Conservation (phyloP, 2,888 invertebrate species). For the Drosophila austrosaltans region DNA sequence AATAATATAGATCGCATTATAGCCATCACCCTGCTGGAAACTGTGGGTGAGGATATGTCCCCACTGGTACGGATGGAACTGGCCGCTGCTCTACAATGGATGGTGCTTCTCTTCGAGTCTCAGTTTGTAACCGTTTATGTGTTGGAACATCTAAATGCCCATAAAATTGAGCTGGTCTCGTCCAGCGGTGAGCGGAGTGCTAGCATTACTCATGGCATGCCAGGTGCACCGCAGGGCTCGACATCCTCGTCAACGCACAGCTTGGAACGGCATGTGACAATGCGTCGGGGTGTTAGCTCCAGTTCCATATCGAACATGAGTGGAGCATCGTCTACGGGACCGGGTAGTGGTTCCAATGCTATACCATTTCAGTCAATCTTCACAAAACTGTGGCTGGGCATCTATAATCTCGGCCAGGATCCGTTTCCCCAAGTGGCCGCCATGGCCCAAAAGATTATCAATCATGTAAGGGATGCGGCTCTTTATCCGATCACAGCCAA, state of each 20-base stretch:
- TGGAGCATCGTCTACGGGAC: constrained; percentile 18
- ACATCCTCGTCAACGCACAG: constrained; percentile 81
- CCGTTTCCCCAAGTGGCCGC: constrained; percentile 93
- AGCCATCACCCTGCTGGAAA: constrained; percentile 92
- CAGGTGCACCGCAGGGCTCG: constrained; percentile 18
- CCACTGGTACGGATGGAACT: constrained; percentile 94
- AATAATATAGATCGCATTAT: constrained; percentile 97
- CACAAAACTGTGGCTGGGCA: constrained; percentile 93
- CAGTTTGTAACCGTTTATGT: constrained; percentile 92
- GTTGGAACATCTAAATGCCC: constrained; percentile 84
- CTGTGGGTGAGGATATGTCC: constrained; percentile 92
- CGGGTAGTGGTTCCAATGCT: constrained; percentile 43
- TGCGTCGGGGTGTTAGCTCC: constrained; percentile 88
- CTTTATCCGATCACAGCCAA: constrained; percentile 82
- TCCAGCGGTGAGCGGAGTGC: constrained; percentile 70
- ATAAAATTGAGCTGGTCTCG: constrained; percentile 48
- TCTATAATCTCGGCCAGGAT: constrained; percentile 91
- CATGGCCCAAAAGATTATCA: constrained; percentile 91
- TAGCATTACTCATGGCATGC: constrained; percentile 69
- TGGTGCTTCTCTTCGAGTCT: constrained; percentile 93
- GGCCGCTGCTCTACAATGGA: constrained; percentile 93
- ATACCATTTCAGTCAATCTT: constrained; percentile 88
- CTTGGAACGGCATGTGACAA: constrained; percentile 82
- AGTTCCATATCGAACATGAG: constrained; percentile 87
- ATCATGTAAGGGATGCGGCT: constrained; percentile 89